Evolutionary conservation across 2,113 vertebrate genomes (phyloP), one percentile per base, ranked within the genome.

Genomic region (Nematolebias whitei): DNA sequence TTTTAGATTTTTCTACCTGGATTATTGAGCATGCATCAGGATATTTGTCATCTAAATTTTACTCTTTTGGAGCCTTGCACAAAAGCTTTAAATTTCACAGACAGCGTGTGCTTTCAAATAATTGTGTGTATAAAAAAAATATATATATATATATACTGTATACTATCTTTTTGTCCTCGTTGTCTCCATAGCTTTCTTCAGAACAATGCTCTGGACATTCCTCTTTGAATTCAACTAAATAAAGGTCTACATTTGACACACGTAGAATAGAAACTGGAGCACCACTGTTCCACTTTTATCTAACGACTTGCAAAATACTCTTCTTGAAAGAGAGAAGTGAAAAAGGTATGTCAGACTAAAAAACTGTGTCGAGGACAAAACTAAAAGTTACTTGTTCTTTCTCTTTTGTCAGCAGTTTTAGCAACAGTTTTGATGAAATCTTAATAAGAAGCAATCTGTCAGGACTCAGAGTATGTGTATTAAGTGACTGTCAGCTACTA

Each of bases 241-340:
- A 47, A 59, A 39, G 14, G 45, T 19, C 18, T 16, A 39, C 20
- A 32, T 55, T 57, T 70, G 75, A 82, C 75, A 65, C 29, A 82
- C 82, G 12, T 69, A 51, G 79, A 69, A 52, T 69, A 78, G 53
- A 82, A 89, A 85, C 55, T 83, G 45, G 85, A 83, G 63, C 72
- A 83, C 52, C 48, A 14, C 63, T 81, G 81, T 59, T 71, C 79
- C 54, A 84, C 57, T 82, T 87, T 57, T 9, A 48, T 57, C 49
- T 58, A 14, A 64, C 70, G 51, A 50, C 32, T 58, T 41, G 26
- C 12, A 22, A 24, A 70, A 47, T 9, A 16, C 12, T 5, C 15
- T 39, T 56, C 20, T 23, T 40, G 8, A 8, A 56, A 23, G 13
- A 40, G 6, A 12, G 18, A 67, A 12, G 47, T 61, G 61, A 75